These are phyloP conservation scores for Zoroaster sp. DNA, from an alignment of 53 echinoderm and acorn worm species.

Conservation along the genomic window DNA sequence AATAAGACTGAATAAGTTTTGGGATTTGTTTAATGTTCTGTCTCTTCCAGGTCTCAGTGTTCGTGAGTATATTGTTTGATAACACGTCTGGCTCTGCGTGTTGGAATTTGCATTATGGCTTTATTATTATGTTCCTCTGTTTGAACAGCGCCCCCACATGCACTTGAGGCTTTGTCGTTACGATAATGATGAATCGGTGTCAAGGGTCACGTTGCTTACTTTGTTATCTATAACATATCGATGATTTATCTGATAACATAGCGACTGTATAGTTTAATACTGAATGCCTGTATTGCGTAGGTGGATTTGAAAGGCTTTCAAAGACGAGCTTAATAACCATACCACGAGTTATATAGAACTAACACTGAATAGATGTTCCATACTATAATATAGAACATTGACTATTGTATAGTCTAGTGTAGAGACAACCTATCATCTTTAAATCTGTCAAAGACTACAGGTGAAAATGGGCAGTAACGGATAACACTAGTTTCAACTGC, in stretches of 20 bases:
- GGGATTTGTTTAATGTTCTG: not conserved
- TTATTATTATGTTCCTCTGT: not conserved
- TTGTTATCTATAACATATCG: not conserved
- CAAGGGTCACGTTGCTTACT: not conserved
- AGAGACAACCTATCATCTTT: too few species aligned
- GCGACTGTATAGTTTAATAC: not conserved
- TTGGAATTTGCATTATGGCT: not conserved
- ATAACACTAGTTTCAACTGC: too few species aligned
- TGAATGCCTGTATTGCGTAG: not conserved
- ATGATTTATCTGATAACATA: not conserved
- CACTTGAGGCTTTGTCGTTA: not conserved
- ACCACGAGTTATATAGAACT: too few species aligned
- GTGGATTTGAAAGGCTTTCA: too few species aligned
- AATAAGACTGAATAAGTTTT: not conserved
- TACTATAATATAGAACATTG: too few species aligned
- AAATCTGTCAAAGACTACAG: too few species aligned
- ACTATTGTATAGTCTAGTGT: too few species aligned
- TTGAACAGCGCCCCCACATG: not conserved
- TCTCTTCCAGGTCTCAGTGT: not conserved
- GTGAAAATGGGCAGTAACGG: too few species aligned
- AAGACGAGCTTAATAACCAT: too few species aligned
- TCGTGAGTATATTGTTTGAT: not conserved
- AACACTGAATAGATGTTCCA: too few species aligned
- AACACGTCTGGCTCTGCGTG: not conserved
- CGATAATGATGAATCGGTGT: not conserved